Evolutionary conservation across 2,888 invertebrate species (phyloP).

Genomic region (Ophion obscuratus): DNA sequence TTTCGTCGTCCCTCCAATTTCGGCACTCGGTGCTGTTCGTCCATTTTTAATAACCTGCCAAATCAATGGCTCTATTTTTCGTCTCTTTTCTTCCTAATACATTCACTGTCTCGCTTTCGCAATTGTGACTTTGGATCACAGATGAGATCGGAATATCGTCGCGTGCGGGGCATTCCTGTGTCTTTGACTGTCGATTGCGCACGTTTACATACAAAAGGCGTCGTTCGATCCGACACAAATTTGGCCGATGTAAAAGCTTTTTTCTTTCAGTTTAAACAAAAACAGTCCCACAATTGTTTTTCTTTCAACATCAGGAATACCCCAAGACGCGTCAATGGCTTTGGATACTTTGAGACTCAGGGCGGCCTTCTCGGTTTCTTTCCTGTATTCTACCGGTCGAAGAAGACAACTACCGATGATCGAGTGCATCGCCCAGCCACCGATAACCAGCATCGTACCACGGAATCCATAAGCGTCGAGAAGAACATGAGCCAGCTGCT

Average conservation of each 20-base stretch:
- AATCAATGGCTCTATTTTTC: conserved; percentile 32
- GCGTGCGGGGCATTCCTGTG: conserved; percentile 57
- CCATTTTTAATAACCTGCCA: conserved; percentile 47
- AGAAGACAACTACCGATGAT: conserved; percentile 84
- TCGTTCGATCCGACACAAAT: background rate
- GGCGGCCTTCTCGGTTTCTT: background rate
- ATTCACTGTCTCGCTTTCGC: conserved; percentile 2
- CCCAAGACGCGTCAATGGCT: conserved; percentile 43
- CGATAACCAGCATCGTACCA: conserved; percentile 84
- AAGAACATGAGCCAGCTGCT: conserved; percentile 72
- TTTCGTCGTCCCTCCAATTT: conserved; percentile 22
- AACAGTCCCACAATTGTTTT: background rate
- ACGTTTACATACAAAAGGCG: background rate
- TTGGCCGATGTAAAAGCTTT: background rate
- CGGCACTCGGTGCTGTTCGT: conserved; percentile 5
- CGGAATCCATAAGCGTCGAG: conserved; percentile 74
- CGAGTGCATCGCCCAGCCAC: conserved; percentile 84
- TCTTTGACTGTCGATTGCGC: conserved; percentile 20
- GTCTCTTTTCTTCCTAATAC: conserved; percentile 38
- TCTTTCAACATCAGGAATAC: conserved; percentile 54
- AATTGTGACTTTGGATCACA: conserved; percentile 20
- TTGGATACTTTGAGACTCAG: conserved; percentile 57
- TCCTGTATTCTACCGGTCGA: conserved; percentile 78
- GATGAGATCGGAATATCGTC: conserved; percentile 30
- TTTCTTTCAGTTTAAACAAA: background rate